These are phyloP conservation scores for Pangasius macronema DNA, from an alignment of 2,797 vertebrate genomes.

Conservation along the genomic window DNA sequence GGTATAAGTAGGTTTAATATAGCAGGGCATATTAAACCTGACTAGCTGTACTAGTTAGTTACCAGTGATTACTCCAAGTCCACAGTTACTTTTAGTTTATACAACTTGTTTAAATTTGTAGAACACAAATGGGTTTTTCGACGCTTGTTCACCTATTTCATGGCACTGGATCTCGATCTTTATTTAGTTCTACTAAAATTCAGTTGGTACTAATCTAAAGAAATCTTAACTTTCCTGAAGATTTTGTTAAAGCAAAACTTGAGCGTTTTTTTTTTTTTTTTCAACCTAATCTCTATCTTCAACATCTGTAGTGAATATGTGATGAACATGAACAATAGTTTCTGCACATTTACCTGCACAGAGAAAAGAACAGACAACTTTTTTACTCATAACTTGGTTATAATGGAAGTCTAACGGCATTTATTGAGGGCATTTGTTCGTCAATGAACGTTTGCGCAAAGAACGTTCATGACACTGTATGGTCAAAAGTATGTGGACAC, in stretches of 20 bases:
- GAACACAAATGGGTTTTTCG: not conserved
- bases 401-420: not conserved
- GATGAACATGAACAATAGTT: not conserved
- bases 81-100: constrained; percentile 30
- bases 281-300: not conserved
- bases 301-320: constrained; percentile 32
- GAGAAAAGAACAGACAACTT: not conserved
- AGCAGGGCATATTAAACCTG: not conserved
- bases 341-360: not conserved
- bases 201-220: not conserved
- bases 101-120: not conserved
- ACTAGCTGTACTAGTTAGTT: constrained; percentile 6
- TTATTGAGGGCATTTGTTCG: too few relatives aligned
- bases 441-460: not conserved
- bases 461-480: not conserved
- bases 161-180: not conserved
- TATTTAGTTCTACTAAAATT: not conserved
- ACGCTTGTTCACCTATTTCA: not conserved
- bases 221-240: not conserved
- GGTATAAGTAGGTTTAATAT: not conserved
- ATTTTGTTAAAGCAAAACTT: not conserved
- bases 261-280: not conserved
- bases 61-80: constrained; percentile 40
- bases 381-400: not conserved
- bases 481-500: not conserved